Evolutionary conservation across 2,888 invertebrate genomes (phyloP), one percentile per base, ranked within the genome.

Genomic region (Eristalis arbustorum): DNA sequence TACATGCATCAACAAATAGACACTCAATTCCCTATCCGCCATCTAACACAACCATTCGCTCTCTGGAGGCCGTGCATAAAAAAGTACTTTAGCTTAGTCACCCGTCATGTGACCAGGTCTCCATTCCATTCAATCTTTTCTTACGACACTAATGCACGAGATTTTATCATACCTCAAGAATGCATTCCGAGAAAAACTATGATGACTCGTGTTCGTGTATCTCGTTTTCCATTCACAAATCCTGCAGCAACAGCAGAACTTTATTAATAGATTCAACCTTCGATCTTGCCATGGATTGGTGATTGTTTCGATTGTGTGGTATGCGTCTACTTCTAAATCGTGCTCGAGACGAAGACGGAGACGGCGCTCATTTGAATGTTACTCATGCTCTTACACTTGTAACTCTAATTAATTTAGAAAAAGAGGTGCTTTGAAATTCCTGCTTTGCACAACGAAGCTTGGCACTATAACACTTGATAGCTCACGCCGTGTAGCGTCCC

Each of bases 201-300:
- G 67, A 79, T 83, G 87, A 83, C 74, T 87, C 83, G 78, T 75
- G 72, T 79, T 87, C 83, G 75, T 75, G 75, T 79, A 83, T 83
- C 87, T 83, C 71, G 87, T 82, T 78, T 82, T 83, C 87, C 87
- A 87, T 87, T 87, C 87, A 87, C 87, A 87, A 87, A 87, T 87
- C 87, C 87, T 87, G 83, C 71, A 83, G 59, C 73, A 59, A 49
- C 73, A 73, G 31, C 68, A 74, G 62, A 75, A 74, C 74, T 76
- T 79, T 87, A 87, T 87, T 87, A 87, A 87, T 87, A 87, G 87
- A 87, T 87, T 87, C 83, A 87, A 87, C 87, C 87, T 87, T 87
- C 87, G 87, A 87, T 87, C 87, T 87, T 64, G 74, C 56, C 72
- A 69, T 63, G 76, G 77, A 74, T 75, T 75, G 63, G 78, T 61